A percentile compares a stretch with the other conserved stretches of the same genome.
phyloP scores from a whole-genome alignment of 2,888 invertebrate genomes.

The Phlogophora meticulosa region DNA sequence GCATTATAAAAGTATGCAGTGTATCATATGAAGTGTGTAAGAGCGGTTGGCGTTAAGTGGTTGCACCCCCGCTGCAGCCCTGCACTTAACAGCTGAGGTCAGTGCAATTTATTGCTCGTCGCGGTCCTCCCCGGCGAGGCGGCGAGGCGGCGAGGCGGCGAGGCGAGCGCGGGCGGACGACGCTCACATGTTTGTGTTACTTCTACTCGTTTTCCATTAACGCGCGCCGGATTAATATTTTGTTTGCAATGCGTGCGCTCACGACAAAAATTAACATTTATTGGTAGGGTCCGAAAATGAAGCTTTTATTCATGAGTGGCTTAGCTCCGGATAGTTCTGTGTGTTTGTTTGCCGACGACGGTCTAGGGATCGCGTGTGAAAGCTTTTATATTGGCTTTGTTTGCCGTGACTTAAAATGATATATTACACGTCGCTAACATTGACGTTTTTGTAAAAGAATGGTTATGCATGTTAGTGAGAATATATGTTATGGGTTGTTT shows the following conservation, averaged over 20 bases:
- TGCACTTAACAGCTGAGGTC: constrained; percentile 77
- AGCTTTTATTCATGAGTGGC: constrained; percentile 90
- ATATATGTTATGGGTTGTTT: constrained; percentile 81
- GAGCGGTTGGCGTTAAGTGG: constrained; percentile 59
- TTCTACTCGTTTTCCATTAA: constrained; percentile 90
- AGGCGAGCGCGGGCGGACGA: constrained; percentile 64
- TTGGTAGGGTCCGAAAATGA: constrained; percentile 88
- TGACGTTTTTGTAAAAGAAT: constrained; percentile 86
- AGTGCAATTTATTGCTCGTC: constrained; percentile 84
- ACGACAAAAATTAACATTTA: constrained; percentile 91
- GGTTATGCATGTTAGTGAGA: constrained; percentile 80
- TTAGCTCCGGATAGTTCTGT: constrained; percentile 88
- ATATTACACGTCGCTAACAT: constrained; percentile 88
- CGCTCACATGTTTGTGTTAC: constrained; percentile 87
- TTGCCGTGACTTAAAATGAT: constrained; percentile 90
- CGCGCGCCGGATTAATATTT: constrained; percentile 89
- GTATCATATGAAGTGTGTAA: constrained; percentile 55
- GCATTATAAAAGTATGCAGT: constrained; percentile 55
- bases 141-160: too few relatives aligned
- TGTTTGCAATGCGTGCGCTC: constrained; percentile 89
- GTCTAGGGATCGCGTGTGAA: constrained; percentile 89
- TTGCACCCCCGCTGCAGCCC: constrained; percentile 62
- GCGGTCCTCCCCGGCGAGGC: constrained; percentile 70
- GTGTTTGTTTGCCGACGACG: constrained; percentile 88
- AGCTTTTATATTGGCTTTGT: constrained; percentile 88